Conservation (phyloP, 2,797 vertebrate species). For the Sebastes itinus region DNA sequence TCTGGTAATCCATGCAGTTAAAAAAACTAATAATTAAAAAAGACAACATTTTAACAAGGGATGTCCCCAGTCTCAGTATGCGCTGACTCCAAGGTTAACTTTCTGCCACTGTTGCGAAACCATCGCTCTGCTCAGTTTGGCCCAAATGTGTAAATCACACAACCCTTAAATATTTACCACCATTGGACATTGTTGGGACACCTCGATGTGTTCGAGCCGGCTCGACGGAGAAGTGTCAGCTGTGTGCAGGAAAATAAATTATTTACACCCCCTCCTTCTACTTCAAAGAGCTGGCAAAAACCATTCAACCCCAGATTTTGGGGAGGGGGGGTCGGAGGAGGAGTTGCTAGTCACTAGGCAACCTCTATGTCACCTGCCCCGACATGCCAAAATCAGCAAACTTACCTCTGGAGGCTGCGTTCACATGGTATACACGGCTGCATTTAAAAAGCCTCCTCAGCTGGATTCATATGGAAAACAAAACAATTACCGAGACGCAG, state of each 20-base stretch:
- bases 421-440: constrained; percentile 21
- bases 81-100: constrained; percentile 19
- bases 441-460: constrained; percentile 50
- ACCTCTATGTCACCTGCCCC: constrained; percentile 76
- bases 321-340: constrained; percentile 38
- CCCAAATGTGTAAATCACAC: constrained; percentile 58
- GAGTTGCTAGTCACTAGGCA: constrained; percentile 72
- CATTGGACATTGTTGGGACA: constrained; percentile 69
- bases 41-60: not conserved
- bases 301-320: constrained; percentile 73
- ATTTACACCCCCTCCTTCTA: constrained; percentile 79
- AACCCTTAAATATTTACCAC: constrained; percentile 71
- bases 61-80: not conserved
- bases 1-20: not conserved
- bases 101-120: constrained; percentile 47
- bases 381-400: constrained; percentile 69
- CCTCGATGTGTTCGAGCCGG: constrained; percentile 68
- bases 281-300: constrained; percentile 82
- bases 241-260: constrained; percentile 79
- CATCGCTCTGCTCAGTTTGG: constrained; percentile 22
- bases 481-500: constrained; percentile 36
- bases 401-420: constrained; percentile 47
- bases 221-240: constrained; percentile 73
- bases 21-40: not conserved
- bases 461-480: constrained; percentile 47